Conservation (phyloP, 2,113 vertebrate species). For the Lampris incognitus region DNA sequence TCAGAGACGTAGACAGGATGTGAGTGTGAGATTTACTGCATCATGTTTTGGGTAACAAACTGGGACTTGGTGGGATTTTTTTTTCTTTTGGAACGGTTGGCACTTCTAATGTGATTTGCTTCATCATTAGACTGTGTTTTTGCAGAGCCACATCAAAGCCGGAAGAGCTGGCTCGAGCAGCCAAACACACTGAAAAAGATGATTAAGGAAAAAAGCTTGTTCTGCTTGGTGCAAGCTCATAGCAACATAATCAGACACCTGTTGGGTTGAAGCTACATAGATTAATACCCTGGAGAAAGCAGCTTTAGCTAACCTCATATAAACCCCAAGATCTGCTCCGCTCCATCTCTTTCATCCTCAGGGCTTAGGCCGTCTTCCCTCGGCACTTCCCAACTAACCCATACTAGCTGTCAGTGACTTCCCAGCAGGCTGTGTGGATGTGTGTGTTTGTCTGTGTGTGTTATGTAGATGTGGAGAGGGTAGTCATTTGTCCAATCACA, state of each 20-base stretch:
- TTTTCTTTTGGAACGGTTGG: background rate
- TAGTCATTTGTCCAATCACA: conserved; percentile 56
- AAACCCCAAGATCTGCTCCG: background rate
- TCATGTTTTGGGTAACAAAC: conserved; percentile 6
- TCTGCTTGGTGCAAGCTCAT: background rate
- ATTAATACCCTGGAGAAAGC: conserved; percentile 16
- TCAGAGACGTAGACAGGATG: background rate
- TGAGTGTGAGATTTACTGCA: background rate
- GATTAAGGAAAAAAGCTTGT: conserved; percentile 10
- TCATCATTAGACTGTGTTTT: conserved; percentile 51
- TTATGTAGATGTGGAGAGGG: conserved; percentile 39
- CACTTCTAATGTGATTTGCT: conserved; percentile 25
- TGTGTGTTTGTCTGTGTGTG: conserved; percentile 25
- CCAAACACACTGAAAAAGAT: conserved; percentile 22
- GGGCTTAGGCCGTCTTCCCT: conserved; percentile 11
- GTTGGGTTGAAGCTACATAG: conserved; percentile 12
- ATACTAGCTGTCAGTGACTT: conserved; percentile 36
- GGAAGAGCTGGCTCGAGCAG: conserved; percentile 32
- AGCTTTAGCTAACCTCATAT: conserved; percentile 1
- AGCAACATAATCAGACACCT: conserved; percentile 10
- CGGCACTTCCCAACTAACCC: background rate
- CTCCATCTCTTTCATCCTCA: conserved; percentile 38
- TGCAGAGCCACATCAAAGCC: conserved; percentile 46
- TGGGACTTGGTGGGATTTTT: too few relatives aligned
- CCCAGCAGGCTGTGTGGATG: conserved; percentile 26